Evolutionary conservation across 1,140 invertebrate species (phyloP), one percentile per base, ranked within the genome.

Genomic region (Apis cerana): DNA sequence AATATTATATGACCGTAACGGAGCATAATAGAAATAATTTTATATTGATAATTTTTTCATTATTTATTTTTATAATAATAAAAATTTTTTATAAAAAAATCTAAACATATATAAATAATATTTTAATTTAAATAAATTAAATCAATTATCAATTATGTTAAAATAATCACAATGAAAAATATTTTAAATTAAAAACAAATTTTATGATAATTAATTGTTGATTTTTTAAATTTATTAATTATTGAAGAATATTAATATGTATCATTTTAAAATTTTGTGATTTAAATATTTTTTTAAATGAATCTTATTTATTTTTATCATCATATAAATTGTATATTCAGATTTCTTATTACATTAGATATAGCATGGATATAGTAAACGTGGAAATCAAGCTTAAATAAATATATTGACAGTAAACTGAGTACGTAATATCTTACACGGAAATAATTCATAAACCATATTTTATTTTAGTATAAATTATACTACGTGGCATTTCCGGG

Each of bases 361-460:
- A 43, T 43, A 43, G 4, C 33, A 43, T 43, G 33, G 33, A 43
- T 43, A 48, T 43, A 59, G n/a, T 43, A 70, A 13, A 58, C 21
- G 11, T 82, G 56, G 19, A 61, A 82, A 85, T 85, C 54, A 61
- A 75, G 56, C 71, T 67, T 62, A 69, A 61, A 67, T 58, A 74
- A 75, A 69, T 21, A n/a, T 67, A 33, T 19, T 13, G 15, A 9
- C 19, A 72, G 12, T 17, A 54, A 62, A 54, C 59, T 10, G 2
- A 43, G 27, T 67, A 48, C 43, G 50, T 17, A 52, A 50, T 48
- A 58, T 13, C 9, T 68, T 52, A 1, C 1, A 48, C 11, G 48
- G 5, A 21, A 65, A 65, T 50, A 21, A 67, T 33, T 75, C 17
- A 48, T 65, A 59, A 1, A 65, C 1, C 2, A 48, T n/a, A 79